Evolutionary conservation across 1,140 invertebrate species (phyloP).

Genomic region (Cheumatopsyche charites): DNA sequence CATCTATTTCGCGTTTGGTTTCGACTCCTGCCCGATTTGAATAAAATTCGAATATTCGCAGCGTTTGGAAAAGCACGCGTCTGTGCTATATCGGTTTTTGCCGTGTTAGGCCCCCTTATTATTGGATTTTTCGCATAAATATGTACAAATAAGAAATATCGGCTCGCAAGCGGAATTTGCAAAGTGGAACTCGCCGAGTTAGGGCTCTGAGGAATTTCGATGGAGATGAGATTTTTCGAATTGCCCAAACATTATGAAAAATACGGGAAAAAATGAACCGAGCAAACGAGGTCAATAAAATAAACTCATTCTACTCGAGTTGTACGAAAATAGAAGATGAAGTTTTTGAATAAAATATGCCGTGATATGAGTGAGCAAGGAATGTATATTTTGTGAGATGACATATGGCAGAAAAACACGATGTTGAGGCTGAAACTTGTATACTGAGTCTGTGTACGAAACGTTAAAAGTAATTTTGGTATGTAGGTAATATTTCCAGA

Average conservation of each 20-base stretch:
- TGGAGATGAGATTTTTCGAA: neutral
- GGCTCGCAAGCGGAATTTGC: neutral
- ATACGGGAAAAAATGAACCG: neutral
- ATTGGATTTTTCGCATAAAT: constrained; percentile 20
- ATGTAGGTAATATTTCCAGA: no score
- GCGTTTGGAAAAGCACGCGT: no score
- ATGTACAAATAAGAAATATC: constrained; percentile 6
- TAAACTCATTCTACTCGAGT: no score
- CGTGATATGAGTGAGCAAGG: neutral
- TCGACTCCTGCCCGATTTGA: no score
- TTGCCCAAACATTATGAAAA: neutral
- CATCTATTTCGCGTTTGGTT: no score
- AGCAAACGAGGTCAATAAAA: no score
- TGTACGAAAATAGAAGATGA: neutral
- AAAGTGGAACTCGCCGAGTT: neutral
- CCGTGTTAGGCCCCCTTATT: neutral
- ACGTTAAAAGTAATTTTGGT: no score
- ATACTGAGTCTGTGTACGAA: no score
- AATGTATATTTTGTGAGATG: neutral
- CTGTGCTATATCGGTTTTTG: no score
- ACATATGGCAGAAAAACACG: constrained; percentile 6
- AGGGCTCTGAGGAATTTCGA: neutral
- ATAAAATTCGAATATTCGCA: no score
- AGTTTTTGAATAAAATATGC: constrained; percentile 13
- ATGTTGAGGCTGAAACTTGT: no score